A percentile compares a stretch with the other conserved stretches of the same genome.
These are phyloP conservation scores for Odontamblyopus lacepedii DNA, from an alignment of 2,797 vertebrate genomes.

Conservation along the genomic window DNA sequence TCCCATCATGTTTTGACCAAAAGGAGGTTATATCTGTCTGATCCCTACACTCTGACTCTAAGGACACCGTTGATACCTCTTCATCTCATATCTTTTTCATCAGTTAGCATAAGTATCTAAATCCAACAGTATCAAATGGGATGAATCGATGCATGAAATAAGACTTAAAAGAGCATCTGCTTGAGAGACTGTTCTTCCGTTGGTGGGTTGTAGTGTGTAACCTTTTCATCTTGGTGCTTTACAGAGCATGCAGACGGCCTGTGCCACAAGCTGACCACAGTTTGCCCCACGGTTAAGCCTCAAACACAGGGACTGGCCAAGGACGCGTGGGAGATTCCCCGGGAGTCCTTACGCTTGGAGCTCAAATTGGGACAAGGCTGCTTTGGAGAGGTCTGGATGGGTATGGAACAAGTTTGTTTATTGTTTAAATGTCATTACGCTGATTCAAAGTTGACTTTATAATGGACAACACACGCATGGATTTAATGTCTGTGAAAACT, in stretches of 20 bases:
- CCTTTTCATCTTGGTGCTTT: slow-evolving; percentile 19
- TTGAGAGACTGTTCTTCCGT: slow-evolving; percentile 11
- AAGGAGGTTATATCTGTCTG: slow-evolving; percentile 44
- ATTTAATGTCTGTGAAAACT: slow-evolving; percentile 18
- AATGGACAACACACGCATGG: slow-evolving; percentile 4
- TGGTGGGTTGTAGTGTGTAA: slow-evolving; percentile 20
- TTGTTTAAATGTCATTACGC: slow-evolving; percentile 8
- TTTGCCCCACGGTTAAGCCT: slow-evolving; percentile 95
- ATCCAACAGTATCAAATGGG: slow-evolving; percentile 40
- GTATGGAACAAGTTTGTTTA: slow-evolving; percentile 77
- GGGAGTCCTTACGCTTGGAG: slow-evolving; percentile 91
- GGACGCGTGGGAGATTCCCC: slow-evolving; percentile 96
- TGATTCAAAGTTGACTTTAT: slow-evolving; percentile 10
- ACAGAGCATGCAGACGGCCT: slow-evolving; percentile 92
- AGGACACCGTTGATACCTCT: slow-evolving; percentile 28
- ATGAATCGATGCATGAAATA: slow-evolving; percentile 42
- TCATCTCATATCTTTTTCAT: slow-evolving; percentile 60
- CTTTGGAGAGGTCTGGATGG: slow-evolving; percentile 98
- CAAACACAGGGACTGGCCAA: slow-evolving; percentile 96
- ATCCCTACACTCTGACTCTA: slow-evolving; percentile 39
- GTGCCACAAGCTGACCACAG: slow-evolving; percentile 91
- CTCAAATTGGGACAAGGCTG: slow-evolving; percentile 95
- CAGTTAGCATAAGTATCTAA: slow-evolving; percentile 29
- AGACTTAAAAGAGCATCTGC: slow-evolving; percentile 12
- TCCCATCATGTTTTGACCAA: slow-evolving; percentile 8